Conservation (phyloP, 1,140 invertebrate genomes). For the Procambarus virginalis region DNA sequence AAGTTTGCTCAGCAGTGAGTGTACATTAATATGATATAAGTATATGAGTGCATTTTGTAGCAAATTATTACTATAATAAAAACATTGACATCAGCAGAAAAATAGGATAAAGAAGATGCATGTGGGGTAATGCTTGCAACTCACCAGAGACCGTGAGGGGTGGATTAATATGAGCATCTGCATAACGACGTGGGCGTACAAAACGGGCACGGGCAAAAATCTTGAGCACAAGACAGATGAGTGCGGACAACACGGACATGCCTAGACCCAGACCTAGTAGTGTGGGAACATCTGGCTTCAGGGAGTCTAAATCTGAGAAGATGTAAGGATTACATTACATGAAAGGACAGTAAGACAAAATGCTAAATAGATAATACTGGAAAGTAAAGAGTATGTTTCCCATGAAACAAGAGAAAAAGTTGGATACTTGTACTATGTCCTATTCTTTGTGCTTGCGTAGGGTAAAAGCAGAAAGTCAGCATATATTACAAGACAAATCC, state of each 20-base stretch:
- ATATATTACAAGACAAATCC: no score
- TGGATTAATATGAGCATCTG: constrained; percentile 86
- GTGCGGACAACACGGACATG: constrained; percentile 85
- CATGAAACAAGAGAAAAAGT: no score
- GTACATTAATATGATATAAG: neutral
- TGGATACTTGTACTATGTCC: no score
- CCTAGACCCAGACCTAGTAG: constrained; percentile 86
- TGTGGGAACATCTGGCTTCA: constrained; percentile 87
- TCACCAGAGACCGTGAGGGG: constrained; percentile 88
- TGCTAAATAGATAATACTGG: no score
- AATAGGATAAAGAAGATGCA: neutral
- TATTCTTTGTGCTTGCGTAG: no score
- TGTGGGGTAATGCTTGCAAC: constrained; percentile 33
- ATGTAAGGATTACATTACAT: neutral
- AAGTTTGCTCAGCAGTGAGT: constrained; percentile 7
- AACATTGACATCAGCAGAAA: neutral
- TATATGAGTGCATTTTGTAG: neutral
- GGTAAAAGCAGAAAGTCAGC: no score
- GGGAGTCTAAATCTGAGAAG: constrained; percentile 83
- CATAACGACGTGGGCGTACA: constrained; percentile 83
- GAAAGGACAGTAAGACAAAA: neutral
- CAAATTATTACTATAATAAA: neutral
- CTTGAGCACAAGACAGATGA: constrained; percentile 90
- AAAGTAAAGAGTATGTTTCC: neutral
- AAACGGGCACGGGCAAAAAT: constrained; percentile 84